phyloP scores from a whole-genome alignment of 2,888 invertebrate genomes.

The Heliconius charithonia region DNA sequence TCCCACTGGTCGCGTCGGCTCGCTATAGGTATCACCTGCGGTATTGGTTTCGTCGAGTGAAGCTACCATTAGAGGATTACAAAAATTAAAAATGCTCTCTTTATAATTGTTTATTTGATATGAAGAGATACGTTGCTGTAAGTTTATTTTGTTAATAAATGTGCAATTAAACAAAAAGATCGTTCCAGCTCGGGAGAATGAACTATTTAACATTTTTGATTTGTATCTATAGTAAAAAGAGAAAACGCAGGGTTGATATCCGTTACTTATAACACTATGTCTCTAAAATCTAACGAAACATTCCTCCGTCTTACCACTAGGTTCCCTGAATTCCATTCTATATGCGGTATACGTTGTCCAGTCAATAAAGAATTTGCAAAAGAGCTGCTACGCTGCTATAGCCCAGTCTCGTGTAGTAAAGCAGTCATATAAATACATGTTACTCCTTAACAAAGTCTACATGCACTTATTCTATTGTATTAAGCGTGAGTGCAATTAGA shows the following conservation, averaged over 20 bases:
- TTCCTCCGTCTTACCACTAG: too few relatives aligned
- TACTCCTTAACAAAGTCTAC: background rate
- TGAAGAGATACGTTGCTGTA: too few relatives aligned
- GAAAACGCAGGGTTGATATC: too few relatives aligned
- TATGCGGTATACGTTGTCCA: too few relatives aligned
- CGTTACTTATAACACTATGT: too few relatives aligned
- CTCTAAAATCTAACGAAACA: too few relatives aligned
- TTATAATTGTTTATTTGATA: background rate
- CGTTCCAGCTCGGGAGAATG: too few relatives aligned
- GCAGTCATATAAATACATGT: background rate
- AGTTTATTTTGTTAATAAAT: background rate
- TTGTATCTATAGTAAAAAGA: too few relatives aligned
- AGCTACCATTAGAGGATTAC: conserved; percentile 6
- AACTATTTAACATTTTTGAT: too few relatives aligned
- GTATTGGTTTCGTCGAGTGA: conserved; percentile 4
- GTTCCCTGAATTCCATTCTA: too few relatives aligned
- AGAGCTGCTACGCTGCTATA: background rate
- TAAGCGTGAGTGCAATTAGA: conserved; percentile 19
- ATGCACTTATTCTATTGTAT: conserved; percentile 3
- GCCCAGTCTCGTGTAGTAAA: background rate
- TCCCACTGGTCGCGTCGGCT: conserved; percentile 24
- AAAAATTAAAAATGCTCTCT: background rate
- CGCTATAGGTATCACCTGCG: conserved; percentile 21
- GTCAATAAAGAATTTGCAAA: background rate
- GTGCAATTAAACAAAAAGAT: too few relatives aligned